Conservation (phyloP, 2,888 invertebrate species). For the Rhagonycha fulva region DNA sequence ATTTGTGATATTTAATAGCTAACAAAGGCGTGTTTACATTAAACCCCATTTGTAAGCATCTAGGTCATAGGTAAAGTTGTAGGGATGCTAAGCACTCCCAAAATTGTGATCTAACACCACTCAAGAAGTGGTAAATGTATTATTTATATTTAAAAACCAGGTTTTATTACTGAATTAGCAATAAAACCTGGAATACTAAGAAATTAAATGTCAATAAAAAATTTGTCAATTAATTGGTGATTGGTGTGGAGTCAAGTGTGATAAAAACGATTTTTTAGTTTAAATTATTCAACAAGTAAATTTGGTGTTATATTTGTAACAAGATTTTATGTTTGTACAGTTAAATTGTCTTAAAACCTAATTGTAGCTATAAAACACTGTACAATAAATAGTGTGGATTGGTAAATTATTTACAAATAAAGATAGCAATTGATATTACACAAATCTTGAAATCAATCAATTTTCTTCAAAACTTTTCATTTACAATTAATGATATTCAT, state of each 20-base stretch:
- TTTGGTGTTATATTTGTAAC: slow-evolving; percentile 8
- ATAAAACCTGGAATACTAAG: too few relatives aligned
- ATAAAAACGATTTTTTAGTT: background rate
- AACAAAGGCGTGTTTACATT: too few relatives aligned
- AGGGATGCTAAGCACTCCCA: too few relatives aligned
- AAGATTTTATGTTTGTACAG: slow-evolving; percentile 21
- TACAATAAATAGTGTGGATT: slow-evolving; percentile 14
- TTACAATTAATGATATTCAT: background rate
- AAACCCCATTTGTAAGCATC: too few relatives aligned
- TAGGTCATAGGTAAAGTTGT: too few relatives aligned
- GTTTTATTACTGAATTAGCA: too few relatives aligned
- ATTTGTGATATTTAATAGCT: too few relatives aligned
- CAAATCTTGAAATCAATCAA: background rate
- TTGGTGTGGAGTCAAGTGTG: background rate
- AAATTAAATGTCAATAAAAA: too few relatives aligned
- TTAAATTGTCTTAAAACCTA: slow-evolving; percentile 12
- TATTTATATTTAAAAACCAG: too few relatives aligned
- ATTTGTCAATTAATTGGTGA: background rate
- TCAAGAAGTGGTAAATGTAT: too few relatives aligned
- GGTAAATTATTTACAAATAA: background rate
- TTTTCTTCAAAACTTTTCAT: background rate
- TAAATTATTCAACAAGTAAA: background rate
- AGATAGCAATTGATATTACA: background rate
- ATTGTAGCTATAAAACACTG: slow-evolving; percentile 14
- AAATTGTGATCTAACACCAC: too few relatives aligned